Conservation (phyloP, 1,140 invertebrate genomes). For the Trichomalopsis sarcophagae region DNA sequence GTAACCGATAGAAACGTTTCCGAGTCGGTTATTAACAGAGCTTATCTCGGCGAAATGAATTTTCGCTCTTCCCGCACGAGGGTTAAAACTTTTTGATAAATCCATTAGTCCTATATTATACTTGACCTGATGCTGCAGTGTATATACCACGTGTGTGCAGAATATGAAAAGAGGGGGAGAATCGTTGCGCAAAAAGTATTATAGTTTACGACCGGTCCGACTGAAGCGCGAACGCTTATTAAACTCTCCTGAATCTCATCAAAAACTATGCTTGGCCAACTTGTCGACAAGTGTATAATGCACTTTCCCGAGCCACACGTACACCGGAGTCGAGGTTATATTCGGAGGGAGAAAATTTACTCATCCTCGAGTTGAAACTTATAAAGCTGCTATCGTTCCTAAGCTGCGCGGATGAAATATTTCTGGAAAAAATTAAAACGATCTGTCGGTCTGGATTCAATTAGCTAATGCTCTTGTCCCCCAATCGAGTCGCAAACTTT, state of each 20-base stretch:
- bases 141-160: no score
- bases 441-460: no score
- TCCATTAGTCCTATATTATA: not conserved
- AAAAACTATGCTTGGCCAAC: not conserved
- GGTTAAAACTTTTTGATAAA: not conserved
- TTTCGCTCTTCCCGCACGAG: no score
- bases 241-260: constrained; percentile 20
- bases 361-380: not conserved
- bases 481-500: no score
- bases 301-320: not conserved
- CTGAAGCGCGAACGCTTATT: constrained; percentile 6
- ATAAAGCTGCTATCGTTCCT: not conserved
- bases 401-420: no score
- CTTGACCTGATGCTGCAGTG: no score
- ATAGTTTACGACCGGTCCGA: not conserved
- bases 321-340: not conserved
- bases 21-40: no score
- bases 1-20: no score
- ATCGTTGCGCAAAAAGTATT: not conserved
- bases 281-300: not conserved
- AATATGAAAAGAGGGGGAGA: not conserved
- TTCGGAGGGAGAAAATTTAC: not conserved
- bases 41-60: not conserved
- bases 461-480: no score
- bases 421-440: no score